Evolutionary conservation across 2,888 invertebrate genomes (phyloP), one percentile per base, ranked within the genome.

Genomic region (Rugalucina vietnamica): DNA sequence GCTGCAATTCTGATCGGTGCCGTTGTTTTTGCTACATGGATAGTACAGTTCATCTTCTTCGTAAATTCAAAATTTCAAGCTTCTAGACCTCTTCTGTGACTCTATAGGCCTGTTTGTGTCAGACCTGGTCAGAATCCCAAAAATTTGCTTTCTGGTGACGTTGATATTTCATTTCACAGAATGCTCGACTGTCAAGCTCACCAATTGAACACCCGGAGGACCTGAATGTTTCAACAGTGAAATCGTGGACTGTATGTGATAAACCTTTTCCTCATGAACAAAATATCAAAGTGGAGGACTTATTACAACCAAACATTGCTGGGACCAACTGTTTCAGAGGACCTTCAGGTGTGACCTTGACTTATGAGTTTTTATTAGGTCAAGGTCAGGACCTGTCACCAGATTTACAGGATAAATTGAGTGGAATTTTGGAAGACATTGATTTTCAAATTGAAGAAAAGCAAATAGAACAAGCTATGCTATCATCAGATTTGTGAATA

Each of bases 331-430:
- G 71, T 37, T 86, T 82, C 65, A 76, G 81, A 29, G 90, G 89
- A 10, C 87, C 88, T 4, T 86, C 89, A 5, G 73, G 76, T 34
- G 71, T 85, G 27, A 82, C 87, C 84, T 77, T 91, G 76, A 87
- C 88, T 8, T 92, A 87, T 87, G 89, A 90, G 57, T 82, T 91
- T 54, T 84, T 92, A 21, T 78, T 91, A 76, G 91, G 91, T 49
- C 8, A 5, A 29, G 72, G 65, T 10, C 72, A 49, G 37, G 49
- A 49, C 24, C 18, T 72, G 10, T 18, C 43, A 1, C 21, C 14
- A n/a, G 39, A 39, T 1, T 37, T 49, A 29, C 12, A 72, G 39
- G 72, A 49, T 10, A 65, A 65, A 65, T 24, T 65, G 34, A 34
- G 34, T 34, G 65, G 29, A 27, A 65, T 65, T 65, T 34, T 65